Percentiles rank a stretch among this genome's conserved stretches.
Evolutionary conservation across 2,113 vertebrate genomes (phyloP).

Genomic region (Dromas ardeola): DNA sequence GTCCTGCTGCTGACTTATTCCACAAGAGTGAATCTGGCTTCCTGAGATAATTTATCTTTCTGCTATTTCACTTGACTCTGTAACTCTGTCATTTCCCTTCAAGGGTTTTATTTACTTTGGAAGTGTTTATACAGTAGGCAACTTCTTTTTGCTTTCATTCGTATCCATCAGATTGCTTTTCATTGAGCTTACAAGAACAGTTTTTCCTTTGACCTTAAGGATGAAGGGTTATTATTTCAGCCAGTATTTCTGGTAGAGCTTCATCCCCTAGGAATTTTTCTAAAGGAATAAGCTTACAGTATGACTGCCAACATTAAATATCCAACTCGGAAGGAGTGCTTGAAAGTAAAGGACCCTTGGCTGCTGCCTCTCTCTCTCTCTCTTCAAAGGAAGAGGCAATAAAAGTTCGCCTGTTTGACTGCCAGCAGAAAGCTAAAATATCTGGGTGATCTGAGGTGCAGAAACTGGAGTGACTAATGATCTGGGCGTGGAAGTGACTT

Average conservation of each 20-base stretch:
- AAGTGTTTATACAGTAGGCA: not conserved
- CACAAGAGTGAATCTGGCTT: constrained; percentile 19
- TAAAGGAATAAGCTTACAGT: not conserved
- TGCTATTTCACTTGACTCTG: constrained; percentile 16
- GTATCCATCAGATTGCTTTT: not conserved
- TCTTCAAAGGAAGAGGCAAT: not conserved
- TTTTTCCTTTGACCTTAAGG: constrained; percentile 40
- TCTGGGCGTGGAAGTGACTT: not conserved
- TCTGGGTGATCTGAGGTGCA: not conserved
- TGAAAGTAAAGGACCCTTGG: constrained; percentile 29
- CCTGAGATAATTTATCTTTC: constrained; percentile 44
- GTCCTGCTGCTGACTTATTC: not conserved
- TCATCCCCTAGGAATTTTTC: constrained; percentile 27
- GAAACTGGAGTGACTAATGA: not conserved
- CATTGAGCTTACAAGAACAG: not conserved
- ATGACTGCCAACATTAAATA: constrained; percentile 43
- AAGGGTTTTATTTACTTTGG: constrained; percentile 45
- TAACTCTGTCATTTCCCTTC: constrained; percentile 47
- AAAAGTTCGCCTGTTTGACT: not conserved
- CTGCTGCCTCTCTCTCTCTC: not conserved
- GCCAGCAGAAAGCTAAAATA: not conserved
- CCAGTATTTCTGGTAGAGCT: not conserved
- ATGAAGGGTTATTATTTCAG: constrained; percentile 49
- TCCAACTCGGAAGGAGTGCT: not conserved
- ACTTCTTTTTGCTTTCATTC: not conserved